Conservation (phyloP, 2,888 invertebrate species). For the Zonitis immaculata region DNA sequence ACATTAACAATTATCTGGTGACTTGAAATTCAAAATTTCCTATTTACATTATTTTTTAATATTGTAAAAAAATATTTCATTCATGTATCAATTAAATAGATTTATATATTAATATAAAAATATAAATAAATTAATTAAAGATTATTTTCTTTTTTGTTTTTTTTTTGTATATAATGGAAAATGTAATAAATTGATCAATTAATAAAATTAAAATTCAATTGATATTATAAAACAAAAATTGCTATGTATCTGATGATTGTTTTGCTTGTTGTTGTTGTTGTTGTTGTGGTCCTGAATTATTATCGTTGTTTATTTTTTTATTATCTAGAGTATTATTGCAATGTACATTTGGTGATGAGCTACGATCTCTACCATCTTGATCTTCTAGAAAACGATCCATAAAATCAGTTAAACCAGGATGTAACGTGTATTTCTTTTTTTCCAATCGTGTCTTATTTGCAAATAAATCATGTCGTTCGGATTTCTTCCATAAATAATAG, state of each 20-base stretch:
- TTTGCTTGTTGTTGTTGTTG: constrained; percentile 20
- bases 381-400: constrained; percentile 91
- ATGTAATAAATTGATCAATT: background rate
- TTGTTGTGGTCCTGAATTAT: constrained; percentile 1
- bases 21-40: background rate
- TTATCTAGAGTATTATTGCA: constrained; percentile 27
- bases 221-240: constrained; percentile 7
- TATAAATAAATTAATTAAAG: constrained; percentile 15
- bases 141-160: background rate
- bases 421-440: constrained; percentile 87
- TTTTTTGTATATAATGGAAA: background rate
- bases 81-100: constrained; percentile 2
- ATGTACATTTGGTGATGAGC: constrained; percentile 67
- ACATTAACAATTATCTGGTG: constrained; percentile 2
- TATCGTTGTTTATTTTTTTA: constrained; percentile 27
- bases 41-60: constrained; percentile 5
- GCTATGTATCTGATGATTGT: constrained; percentile 30
- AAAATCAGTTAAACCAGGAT: constrained; percentile 90
- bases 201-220: background rate
- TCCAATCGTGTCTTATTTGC: constrained; percentile 84
- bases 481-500: constrained; percentile 97
- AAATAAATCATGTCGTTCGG: constrained; percentile 90
- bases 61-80: constrained; percentile 10
- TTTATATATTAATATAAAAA: constrained; percentile 18
- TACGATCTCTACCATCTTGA: constrained; percentile 67